Percentiles rank a stretch among this genome's conserved stretches.
phyloP scores from a whole-genome alignment of 2,888 invertebrate genomes.

The Terebella lapidaria region DNA sequence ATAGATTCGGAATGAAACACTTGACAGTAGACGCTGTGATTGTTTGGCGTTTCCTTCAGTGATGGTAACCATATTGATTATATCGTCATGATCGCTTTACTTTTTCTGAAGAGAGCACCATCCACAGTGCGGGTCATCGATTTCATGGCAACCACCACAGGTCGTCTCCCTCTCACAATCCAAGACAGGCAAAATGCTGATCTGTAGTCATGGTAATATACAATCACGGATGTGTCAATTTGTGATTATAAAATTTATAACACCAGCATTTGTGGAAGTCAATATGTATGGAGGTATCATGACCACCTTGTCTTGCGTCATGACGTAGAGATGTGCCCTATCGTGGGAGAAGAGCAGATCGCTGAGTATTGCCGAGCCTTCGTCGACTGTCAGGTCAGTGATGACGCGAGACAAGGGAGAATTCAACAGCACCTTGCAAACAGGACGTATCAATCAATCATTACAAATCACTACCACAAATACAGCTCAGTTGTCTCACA shows the following conservation, averaged over 20 bases:
- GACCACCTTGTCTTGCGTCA: not conserved
- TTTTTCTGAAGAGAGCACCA: conserved; percentile 51
- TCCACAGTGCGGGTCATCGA: conserved; percentile 49
- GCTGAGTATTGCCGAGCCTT: not conserved
- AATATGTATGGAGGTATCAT: not conserved
- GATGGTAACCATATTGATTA: no score
- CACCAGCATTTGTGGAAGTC: no score
- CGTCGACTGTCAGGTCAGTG: not conserved
- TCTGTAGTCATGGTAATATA: no score
- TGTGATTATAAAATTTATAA: no score
- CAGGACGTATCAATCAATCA: no score
- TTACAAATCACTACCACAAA: no score
- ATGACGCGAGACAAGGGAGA: not conserved
- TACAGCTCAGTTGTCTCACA: no score
- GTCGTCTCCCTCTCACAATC: conserved; percentile 39
- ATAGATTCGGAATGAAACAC: no score
- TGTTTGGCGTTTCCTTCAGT: no score
- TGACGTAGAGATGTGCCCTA: not conserved
- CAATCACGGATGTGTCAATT: no score
- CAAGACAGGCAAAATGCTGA: conserved; percentile 7
- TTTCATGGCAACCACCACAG: conserved; percentile 39
- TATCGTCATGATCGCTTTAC: conserved; percentile 24
- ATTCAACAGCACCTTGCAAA: not conserved
- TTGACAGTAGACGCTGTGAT: no score
- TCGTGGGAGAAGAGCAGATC: not conserved